Base-by-base conservation (phyloP, 1,140 invertebrate species). In the Drosophila carrolli region DNA sequence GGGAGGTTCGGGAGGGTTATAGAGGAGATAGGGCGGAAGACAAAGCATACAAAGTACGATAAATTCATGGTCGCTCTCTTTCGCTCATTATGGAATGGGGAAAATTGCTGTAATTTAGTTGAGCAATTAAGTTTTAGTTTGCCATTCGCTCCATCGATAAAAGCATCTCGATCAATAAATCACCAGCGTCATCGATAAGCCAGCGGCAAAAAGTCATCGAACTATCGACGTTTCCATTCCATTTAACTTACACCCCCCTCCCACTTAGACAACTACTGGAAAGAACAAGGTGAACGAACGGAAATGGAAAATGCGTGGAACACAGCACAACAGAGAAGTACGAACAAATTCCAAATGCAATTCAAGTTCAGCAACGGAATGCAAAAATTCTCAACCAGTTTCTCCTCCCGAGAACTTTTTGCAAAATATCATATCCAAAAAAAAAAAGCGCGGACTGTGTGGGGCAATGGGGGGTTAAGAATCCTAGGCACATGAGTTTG, bases 361-460 rank as follows among this genome's bases (percentile, higher is more conserved):
- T 71, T 72, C 68, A 72, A 72, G 68, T 72, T 72, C 68, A 72
- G 65, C 65, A 66, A 53, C 43, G 65, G 68, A 72, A 72, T 72
- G 68, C 68, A 72, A 72, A 72, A 72, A 72, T 72, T 72, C 68
- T 55, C 66, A 72, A 72, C 68, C 68, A 72, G 68, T 72, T 72
- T 68, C 56, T 60, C 27, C 48, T 51, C n/a, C 29, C 19, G 44
- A 32, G 60, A 35, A 61, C 38, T 56, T 41, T 56, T 60, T 50
- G 44, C 46, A 40, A 56, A 55, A 63, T 73, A 74, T 60, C 46
- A 60, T 72, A 74, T 47, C 68, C 68, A 38, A 65, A 66, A 72
- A 50, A 50, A 50, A 14, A 50, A 76, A 19, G 38, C 53, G 51
- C 41, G 29, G 44, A 32, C 10, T 23, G 14, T 38, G 19, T 23